A percentile compares a stretch with the other conserved stretches of the same genome.
Evolutionary conservation across 2,113 vertebrate species (phyloP).

Genomic region (Zapornia atra): DNA sequence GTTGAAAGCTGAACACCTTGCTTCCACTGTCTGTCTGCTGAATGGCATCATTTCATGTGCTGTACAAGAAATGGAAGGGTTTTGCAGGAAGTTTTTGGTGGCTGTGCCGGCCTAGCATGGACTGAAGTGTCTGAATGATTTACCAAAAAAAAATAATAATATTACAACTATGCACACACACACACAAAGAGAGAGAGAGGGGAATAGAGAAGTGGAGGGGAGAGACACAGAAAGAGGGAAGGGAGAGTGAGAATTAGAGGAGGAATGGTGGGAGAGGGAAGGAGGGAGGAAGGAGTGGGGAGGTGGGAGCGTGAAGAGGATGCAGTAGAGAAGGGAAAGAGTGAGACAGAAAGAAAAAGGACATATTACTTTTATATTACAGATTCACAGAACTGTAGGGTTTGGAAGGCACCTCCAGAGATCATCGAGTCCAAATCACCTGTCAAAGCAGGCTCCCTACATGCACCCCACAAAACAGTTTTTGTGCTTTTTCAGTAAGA

Average conservation of each 20-base stretch:
- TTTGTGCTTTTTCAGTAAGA: conserved; percentile 16
- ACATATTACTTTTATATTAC: background rate
- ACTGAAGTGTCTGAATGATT: conserved; percentile 1
- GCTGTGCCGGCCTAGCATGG: background rate
- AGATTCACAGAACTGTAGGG: no score
- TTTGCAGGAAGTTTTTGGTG: background rate
- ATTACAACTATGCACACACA: background rate
- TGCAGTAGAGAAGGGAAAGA: background rate
- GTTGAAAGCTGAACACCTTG: background rate
- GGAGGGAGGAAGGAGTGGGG: background rate
- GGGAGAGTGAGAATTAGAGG: background rate
- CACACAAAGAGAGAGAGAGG: background rate
- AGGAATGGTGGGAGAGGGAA: background rate
- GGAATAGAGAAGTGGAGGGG: background rate
- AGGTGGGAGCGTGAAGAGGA: background rate
- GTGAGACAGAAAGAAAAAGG: background rate
- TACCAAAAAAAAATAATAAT: background rate
- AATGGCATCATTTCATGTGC: background rate
- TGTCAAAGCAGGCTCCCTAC: no score
- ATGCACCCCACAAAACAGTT: background rate
- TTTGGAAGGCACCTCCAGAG: no score
- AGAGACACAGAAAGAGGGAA: background rate
- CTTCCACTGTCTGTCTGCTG: background rate
- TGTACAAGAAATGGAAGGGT: background rate
- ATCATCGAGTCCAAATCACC: no score